A percentile compares a stretch with the other conserved stretches of the same genome.
phyloP scores from a whole-genome alignment of 2,888 invertebrate genomes.

The Pollenia griseotomentosa region DNA sequence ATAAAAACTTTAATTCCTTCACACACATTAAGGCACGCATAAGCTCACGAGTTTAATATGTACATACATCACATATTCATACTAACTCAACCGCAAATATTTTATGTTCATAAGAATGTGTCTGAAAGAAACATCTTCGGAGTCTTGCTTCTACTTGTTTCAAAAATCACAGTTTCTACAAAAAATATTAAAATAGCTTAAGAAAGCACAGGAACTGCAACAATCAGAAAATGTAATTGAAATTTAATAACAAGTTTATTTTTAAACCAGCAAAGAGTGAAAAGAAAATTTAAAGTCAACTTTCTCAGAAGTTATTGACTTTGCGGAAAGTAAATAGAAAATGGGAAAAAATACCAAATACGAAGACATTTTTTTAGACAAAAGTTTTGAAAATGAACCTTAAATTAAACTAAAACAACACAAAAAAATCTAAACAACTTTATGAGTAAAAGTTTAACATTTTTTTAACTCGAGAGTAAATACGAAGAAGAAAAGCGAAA shows the following conservation, averaged over 20 bases:
- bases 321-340: conserved; percentile 23
- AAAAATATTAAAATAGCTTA: background rate
- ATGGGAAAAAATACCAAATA: background rate
- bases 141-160: conserved; percentile 36
- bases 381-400: conserved; percentile 33
- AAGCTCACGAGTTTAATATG: conserved; percentile 4
- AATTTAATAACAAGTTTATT: conserved; percentile 11
- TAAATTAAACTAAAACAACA: background rate
- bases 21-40: conserved; percentile 20
- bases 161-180: background rate
- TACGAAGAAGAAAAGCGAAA: conserved; percentile 23
- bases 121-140: conserved; percentile 12
- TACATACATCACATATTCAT: background rate
- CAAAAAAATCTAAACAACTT: conserved; percentile 22
- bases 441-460: conserved; percentile 39
- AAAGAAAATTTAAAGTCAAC: conserved; percentile 5
- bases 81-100: background rate
- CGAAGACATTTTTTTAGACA: background rate
- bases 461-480: conserved; percentile 15
- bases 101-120: background rate
- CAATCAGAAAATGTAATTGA: conserved; percentile 5
- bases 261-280: background rate
- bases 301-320: conserved; percentile 28
- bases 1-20: conserved; percentile 42
- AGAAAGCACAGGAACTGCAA: background rate